Evolutionary conservation across 2,888 invertebrate genomes (phyloP), one percentile per base, ranked within the genome.

Genomic region (Thecophora atra): DNA sequence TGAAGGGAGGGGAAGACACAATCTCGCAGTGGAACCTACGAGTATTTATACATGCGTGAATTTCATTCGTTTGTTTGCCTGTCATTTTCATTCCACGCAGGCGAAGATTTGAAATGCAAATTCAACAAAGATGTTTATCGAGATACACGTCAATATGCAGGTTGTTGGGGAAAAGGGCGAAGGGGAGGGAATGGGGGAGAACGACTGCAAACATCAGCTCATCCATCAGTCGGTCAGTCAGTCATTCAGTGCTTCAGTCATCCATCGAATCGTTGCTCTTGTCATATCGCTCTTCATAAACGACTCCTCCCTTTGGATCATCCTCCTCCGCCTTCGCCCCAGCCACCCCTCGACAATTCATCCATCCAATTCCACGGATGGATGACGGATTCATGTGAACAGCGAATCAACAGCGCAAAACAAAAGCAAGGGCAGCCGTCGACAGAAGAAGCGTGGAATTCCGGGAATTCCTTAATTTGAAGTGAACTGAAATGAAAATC

Each of bases 381-480:
- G 54, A 54, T 54, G 54, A 21, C 54, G 54, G 11, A 19, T 28
- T 21, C 58, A 26, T 28, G 58, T 17, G 58, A 15, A 58, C n/a
- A n/a, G 44, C 65, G 54, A 21, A 54, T 17, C 30, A 28, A 17
- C 52, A 75, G 72, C 56, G 68, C 47, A 73, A 70, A 73, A 58
- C 42, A 44, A 69, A 69, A 69, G 47, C 58, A 44, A 69, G 26
- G 28, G 44, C 42, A 69, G 28, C 15, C n/a, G 37, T 44, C 21
- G 30, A 30, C 19, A 30, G 21, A 15, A 63, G 15, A 44, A 44
- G 11, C 30, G 63, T 70, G 70, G 52, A 75, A 75, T 75, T 73
- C 75, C 67, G 51, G 75, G 75, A 75, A 75, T 75, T 75, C 75
- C 73, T 75, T 75, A 75, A 75, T 75, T 73, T 75, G 72, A 75